Evolutionary conservation across 2,113 vertebrate genomes (phyloP).

Genomic region (Azemiops feae): DNA sequence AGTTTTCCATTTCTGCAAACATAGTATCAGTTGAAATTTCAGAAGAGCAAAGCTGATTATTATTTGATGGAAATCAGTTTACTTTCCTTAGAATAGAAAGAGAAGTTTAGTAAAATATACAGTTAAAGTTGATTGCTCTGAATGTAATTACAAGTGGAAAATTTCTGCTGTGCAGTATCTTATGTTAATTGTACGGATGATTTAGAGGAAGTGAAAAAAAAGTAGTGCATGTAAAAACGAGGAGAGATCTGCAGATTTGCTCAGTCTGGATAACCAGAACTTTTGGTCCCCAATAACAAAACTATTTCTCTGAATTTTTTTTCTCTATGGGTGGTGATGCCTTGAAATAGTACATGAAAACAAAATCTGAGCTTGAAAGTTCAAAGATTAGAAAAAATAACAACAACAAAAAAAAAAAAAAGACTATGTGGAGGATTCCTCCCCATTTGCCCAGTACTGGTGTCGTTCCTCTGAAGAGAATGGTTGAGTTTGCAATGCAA

Average conservation of each 20-base stretch:
- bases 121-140: slow-evolving; percentile 20
- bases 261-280: background rate
- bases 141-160: slow-evolving; percentile 7
- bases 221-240: background rate
- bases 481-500: background rate
- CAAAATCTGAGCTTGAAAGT: background rate
- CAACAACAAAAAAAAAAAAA: background rate
- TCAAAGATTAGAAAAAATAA: background rate
- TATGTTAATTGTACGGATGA: background rate
- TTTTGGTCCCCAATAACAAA: background rate
- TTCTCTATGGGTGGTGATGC: background rate
- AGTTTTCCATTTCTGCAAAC: background rate
- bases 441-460: background rate
- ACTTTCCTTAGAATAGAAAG: background rate
- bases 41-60: background rate
- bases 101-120: slow-evolving; percentile 11
- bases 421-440: background rate
- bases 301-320: background rate
- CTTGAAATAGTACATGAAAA: background rate
- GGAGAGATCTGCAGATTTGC: background rate
- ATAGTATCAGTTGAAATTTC: slow-evolving; percentile 8
- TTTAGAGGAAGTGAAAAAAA: slow-evolving; percentile 11
- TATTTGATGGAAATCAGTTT: background rate
- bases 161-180: slow-evolving; percentile 5
- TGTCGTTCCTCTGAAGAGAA: background rate